phyloP scores from a whole-genome alignment of 1,140 invertebrate species.

The Rhyacophila brunnea region DNA sequence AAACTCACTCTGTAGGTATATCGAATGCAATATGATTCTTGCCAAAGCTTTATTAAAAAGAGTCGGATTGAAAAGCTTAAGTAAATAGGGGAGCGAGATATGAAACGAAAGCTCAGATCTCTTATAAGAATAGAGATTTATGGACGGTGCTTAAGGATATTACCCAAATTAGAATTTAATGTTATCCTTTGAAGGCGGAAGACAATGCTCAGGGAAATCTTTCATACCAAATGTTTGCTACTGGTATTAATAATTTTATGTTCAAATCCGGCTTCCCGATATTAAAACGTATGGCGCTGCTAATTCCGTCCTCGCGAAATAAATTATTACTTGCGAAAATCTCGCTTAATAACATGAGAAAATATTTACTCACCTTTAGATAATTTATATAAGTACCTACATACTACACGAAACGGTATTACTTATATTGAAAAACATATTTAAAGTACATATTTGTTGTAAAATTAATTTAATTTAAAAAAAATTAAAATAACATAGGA shows the following conservation, averaged over 20 bases:
- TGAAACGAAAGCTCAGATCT: conserved; percentile 6
- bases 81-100: conserved; percentile 5
- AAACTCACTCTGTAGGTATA: too few relatives aligned
- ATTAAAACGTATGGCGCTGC: too few relatives aligned
- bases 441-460: too few relatives aligned
- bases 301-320: too few relatives aligned
- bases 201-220: conserved; percentile 18
- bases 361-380: neutral
- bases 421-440: too few relatives aligned
- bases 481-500: too few relatives aligned
- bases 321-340: too few relatives aligned
- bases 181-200: conserved; percentile 21
- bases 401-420: too few relatives aligned
- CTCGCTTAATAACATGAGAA: neutral
- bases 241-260: neutral
- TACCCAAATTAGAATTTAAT: conserved; percentile 29
- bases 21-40: too few relatives aligned
- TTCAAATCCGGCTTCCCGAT: too few relatives aligned
- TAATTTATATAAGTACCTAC: too few relatives aligned
- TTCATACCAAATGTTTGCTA: conserved; percentile 13
- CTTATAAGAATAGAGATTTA: conserved; percentile 23
- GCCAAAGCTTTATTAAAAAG: conserved; percentile 11
- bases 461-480: too few relatives aligned
- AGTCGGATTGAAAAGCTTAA: conserved; percentile 1
- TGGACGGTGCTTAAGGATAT: conserved; percentile 22